Percentiles rank a stretch among this genome's conserved stretches.
Evolutionary conservation across 2,888 invertebrate genomes (phyloP).

Genomic region (Acronicta psi): DNA sequence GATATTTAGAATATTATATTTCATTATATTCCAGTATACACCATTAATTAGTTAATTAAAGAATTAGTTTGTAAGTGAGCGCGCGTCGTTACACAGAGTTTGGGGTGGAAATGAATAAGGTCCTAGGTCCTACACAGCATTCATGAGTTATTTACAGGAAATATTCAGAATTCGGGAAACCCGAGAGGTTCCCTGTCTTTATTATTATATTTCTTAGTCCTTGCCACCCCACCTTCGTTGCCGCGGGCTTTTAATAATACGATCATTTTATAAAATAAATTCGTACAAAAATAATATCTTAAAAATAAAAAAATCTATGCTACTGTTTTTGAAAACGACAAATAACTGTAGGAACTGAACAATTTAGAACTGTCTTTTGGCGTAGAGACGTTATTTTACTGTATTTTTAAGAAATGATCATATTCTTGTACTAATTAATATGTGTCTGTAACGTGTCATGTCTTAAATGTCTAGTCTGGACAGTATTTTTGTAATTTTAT

Average conservation of each 20-base stretch:
- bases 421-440: constrained; percentile 5
- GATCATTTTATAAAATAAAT: too few species aligned
- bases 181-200: too few species aligned
- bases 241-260: too few species aligned
- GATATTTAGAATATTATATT: not conserved
- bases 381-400: constrained; percentile 4
- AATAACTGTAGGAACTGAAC: not conserved
- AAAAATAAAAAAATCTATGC: too few species aligned
- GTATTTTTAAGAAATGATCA: constrained; percentile 18
- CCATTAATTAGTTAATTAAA: not conserved
- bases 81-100: not conserved
- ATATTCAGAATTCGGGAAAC: too few species aligned
- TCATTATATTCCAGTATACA: too few species aligned
- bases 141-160: too few species aligned
- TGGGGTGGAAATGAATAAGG: not conserved
- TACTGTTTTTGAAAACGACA: not conserved
- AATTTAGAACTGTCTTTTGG: not conserved
- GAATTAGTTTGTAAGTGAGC: not conserved
- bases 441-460: constrained; percentile 23
- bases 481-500: constrained; percentile 55
- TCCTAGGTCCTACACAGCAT: too few species aligned
- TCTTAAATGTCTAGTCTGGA: constrained; percentile 53
- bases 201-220: too few species aligned
- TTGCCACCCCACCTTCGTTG: too few species aligned
- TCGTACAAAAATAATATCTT: too few species aligned